Evolutionary conservation across 1,140 invertebrate genomes (phyloP), one percentile per base, ranked within the genome.

Genomic region (Drosophila sproati): DNA sequence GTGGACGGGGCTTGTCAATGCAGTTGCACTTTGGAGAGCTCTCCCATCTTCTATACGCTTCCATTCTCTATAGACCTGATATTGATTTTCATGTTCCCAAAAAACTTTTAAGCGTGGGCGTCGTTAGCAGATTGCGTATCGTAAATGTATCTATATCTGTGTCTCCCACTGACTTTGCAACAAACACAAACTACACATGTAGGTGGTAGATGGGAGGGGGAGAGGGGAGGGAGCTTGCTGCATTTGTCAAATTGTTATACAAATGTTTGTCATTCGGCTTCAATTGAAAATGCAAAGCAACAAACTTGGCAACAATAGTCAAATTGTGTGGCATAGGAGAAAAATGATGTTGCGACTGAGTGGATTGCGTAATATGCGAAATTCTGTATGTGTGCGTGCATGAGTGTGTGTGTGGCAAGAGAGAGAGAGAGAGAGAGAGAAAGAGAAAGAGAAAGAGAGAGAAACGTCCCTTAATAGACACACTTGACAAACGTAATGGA

Each of bases 211-310:
- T 12, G 12, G 12, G 12, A 12, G 12, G 12, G 32, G 37, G 45
- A 45, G 8, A 2, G 12, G 4, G 37, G 0, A 45, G 12, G 10
- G 47, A 37, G 51, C 31, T 8, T 55, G 57, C 61, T 68, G 76
- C 77, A 73, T 62, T 64, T 88, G 80, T 60, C 80, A 89, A 88
- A 80, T 75, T 69, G 73, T 87, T 88, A 87, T 77, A 73, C 80
- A 87, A 87, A 87, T 86, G 47, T 77, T 88, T 88, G 75, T 78
- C 63, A 80, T 88, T 80, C 55, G 51, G 83, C 74, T 70, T 83
- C 68, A 82, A 86, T 82, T 82, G 50, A 80, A 80, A 73, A 20
- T 73, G 77, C 82, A 68, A 59, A 51, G 68, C 37, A 47, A 70
- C 39, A 73, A 51, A 51, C 51, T 41, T 54, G 79, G 48, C 72